Conservation (phyloP, 2,113 vertebrate genomes). For the Neodon shergylaensis region DNA sequence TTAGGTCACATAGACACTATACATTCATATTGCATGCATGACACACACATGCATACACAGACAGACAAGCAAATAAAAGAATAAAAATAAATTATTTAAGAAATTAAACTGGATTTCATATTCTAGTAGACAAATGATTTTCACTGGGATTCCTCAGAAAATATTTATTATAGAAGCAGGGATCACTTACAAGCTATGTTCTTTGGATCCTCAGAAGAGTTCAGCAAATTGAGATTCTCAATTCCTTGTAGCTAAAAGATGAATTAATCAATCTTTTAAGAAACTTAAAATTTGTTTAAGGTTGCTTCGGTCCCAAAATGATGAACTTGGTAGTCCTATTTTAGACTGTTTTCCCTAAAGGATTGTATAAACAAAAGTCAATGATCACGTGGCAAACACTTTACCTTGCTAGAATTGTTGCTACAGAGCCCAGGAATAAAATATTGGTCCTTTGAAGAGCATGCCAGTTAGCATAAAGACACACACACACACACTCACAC, state of each 20-base stretch:
- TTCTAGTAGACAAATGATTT: background rate
- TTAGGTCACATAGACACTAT: accelerated
- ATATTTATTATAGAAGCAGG: background rate
- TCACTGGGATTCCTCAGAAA: background rate
- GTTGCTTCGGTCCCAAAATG: background rate
- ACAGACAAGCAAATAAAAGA: background rate
- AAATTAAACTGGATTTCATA: background rate
- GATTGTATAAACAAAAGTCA: background rate
- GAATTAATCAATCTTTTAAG: background rate
- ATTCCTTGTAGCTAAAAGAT: background rate
- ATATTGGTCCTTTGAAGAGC: background rate
- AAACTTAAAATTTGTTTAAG: background rate
- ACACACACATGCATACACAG: background rate
- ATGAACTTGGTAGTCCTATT: background rate
- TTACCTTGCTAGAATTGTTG: background rate
- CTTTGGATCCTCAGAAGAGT: background rate
- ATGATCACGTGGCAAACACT: background rate
- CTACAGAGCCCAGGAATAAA: background rate
- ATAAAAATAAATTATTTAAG: background rate
- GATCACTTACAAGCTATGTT: too few species aligned
- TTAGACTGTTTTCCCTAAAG: background rate
- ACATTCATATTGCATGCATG: background rate
- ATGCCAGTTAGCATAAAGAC: background rate
- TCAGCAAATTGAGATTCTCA: background rate
- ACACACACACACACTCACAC: background rate